phyloP scores from a whole-genome alignment of 2,113 vertebrate species.

The Rhabdomys dilectus region DNA sequence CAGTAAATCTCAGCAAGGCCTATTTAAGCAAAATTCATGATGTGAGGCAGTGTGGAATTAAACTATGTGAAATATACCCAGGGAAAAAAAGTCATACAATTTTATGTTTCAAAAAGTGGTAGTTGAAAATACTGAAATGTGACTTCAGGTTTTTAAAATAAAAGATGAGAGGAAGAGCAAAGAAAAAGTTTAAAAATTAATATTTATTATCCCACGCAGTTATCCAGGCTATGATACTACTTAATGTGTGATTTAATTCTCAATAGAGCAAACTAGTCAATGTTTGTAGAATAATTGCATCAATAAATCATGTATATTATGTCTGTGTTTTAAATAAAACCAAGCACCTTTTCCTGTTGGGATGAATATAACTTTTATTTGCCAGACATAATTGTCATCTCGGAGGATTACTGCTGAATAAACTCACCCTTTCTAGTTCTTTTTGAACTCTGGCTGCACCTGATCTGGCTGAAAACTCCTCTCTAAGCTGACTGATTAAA shows the following conservation, averaged over 20 bases:
- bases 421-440: too few relatives aligned
- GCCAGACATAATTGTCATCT: too few relatives aligned
- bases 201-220: background rate
- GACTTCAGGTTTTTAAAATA: constrained; percentile 9
- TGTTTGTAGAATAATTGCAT: constrained; percentile 23
- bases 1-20: background rate
- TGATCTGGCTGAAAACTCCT: too few relatives aligned
- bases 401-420: too few relatives aligned
- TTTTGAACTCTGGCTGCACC: too few relatives aligned
- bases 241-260: background rate
- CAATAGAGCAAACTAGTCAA: background rate
- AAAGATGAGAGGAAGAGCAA: constrained; percentile 19
- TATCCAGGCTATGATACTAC: background rate
- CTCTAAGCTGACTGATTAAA: too few relatives aligned
- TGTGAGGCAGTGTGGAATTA: background rate
- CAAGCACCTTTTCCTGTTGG: constrained; percentile 35
- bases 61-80: background rate
- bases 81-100: background rate
- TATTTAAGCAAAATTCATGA: constrained; percentile 12
- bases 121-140: constrained; percentile 46
- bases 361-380: background rate
- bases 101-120: background rate
- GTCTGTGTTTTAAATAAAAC: constrained; percentile 56
- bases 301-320: background rate
- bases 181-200: background rate